Base-by-base conservation (phyloP, 2,113 vertebrate genomes). In the Reinhardtius hippoglossoides region DNA sequence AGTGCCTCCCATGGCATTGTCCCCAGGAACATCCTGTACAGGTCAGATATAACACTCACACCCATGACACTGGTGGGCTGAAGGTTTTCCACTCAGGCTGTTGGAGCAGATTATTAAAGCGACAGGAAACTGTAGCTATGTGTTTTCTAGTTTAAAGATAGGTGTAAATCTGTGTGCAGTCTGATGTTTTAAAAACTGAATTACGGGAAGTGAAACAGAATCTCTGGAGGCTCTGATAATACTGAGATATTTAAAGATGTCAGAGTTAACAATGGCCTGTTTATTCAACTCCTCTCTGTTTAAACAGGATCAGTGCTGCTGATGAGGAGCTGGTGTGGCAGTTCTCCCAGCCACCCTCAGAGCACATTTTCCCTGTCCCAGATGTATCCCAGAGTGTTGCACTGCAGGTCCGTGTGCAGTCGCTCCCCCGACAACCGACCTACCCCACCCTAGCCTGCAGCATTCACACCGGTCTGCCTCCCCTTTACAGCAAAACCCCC, bases 1-100 rank as follows among this genome's bases (percentile, higher is more conserved):
- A 99, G 98, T 64, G 97, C 98, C 88, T 99, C 98, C 52, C 98
- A 99, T 74, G 98, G 98, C 93, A 96, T 98, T 89, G 97, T 97
- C 85, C 98, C 97, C 90, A 93, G 98, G 86, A 99, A 99, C 93
- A 99, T 99, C 93, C 93, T 99, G 40, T 99, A 98, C 93, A 97
- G 97, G 97, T 99, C 92, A 0, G 93, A 82, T 18, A 20, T 24
- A 63, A 35, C 80, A 57, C 82, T 74, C 58, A 26, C 62, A 21
- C 63, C 71, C 26, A 74, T 60, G 35, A 74, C 70, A 9, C 21
- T 55, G 52, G 24, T 71, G 74, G 72, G 44, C 27, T 80, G 20
- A 21, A 74, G 42, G 24, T 59, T 70, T 73, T 81, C 72, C 42
- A 63, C 58, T 66, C 8, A 50, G 31, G 24, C 40, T 48, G n/a